phyloP scores from a whole-genome alignment of 2,888 invertebrate species.

The Gymnocheta viridis region DNA sequence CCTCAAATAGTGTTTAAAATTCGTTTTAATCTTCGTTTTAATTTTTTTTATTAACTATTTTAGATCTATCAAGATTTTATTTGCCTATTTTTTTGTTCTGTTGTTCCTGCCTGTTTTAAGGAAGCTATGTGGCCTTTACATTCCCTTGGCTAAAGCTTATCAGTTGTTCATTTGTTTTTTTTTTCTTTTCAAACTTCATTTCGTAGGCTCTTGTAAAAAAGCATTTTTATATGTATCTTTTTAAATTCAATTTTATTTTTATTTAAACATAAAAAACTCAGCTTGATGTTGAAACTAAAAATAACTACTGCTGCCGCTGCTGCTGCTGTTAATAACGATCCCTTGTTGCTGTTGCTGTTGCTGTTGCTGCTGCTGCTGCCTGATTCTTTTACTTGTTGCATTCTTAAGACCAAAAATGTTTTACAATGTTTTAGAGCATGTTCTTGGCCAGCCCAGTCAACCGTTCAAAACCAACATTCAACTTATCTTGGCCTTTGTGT shows the following conservation, averaged over 20 bases:
- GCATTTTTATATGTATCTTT: conserved; percentile 21
- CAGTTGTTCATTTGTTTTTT: conserved; percentile 36
- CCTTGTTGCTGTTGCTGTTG: conserved; percentile 40
- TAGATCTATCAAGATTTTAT: conserved; percentile 19
- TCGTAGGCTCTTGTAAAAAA: conserved; percentile 32
- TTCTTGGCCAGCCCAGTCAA: conserved; percentile 61
- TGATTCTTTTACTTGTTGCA: conserved; percentile 57
- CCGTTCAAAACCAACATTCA: conserved; percentile 26
- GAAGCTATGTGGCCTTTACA: conserved; percentile 58
- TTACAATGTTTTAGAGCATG: conserved; percentile 68
- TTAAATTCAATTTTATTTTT: conserved; percentile 60
- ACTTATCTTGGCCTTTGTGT: conserved; percentile 55
- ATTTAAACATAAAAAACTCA: conserved; percentile 58
- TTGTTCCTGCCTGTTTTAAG: conserved; percentile 37
- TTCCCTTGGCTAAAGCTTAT: conserved; percentile 65
- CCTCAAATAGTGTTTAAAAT: neutral
- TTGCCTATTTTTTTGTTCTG: conserved; percentile 16
- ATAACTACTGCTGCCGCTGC: conserved; percentile 60
- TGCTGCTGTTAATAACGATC: conserved; percentile 25
- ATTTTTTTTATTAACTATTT: conserved; percentile 14
- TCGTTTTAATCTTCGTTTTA: conserved; percentile 5
- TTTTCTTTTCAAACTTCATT: conserved; percentile 15
- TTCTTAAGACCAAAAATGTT: conserved; percentile 66
- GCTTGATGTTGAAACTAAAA: conserved; percentile 67
- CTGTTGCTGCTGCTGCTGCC: conserved; percentile 34